phyloP scores from a whole-genome alignment of 2,797 vertebrate genomes.

The Lepus townsendii region DNA sequence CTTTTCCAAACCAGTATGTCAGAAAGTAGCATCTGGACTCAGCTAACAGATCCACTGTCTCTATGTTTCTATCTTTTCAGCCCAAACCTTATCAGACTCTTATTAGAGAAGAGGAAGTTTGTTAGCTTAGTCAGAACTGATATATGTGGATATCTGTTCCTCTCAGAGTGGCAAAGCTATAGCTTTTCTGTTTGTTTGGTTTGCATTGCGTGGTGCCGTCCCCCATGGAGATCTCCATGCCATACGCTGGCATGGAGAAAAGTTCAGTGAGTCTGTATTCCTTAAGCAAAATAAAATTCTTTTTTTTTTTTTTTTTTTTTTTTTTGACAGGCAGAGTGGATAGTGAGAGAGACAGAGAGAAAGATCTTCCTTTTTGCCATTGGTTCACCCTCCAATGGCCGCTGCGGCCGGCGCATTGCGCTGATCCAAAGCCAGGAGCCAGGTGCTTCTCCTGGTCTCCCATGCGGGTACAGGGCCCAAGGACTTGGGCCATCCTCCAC shows the following conservation, averaged over 20 bases:
- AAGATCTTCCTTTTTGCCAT: no score
- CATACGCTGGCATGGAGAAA: constrained; percentile 86
- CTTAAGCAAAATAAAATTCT: constrained; percentile 82
- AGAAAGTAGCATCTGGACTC: constrained; percentile 40
- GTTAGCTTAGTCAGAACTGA: constrained; percentile 82
- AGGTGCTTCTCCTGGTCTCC: no score
- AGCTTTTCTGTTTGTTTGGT: constrained; percentile 84
- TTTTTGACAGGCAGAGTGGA: no score
- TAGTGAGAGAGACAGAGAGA: no score
- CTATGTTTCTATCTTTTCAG: constrained; percentile 68
- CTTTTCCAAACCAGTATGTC: constrained; percentile 53
- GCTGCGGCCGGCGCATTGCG: no score
- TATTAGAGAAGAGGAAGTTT: constrained; percentile 50
- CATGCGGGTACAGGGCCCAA: no score
- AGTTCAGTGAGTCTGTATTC: constrained; percentile 85
- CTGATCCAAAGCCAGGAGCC: no score
- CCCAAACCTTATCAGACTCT: constrained; percentile 26
- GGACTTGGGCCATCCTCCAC: no score
- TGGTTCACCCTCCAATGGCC: no score
- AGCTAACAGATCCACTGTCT: constrained; percentile 29
- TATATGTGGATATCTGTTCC: constrained; percentile 77
- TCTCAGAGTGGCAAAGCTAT: constrained; percentile 80
- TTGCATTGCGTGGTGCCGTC: constrained; percentile 79
- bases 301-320: no score
- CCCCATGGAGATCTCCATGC: constrained; percentile 82